Percentiles rank a stretch among this genome's conserved stretches.
These are phyloP conservation scores for Brachionus manjavacas DNA, from an alignment of 1,140 invertebrate genomes.

Conservation along the genomic window DNA sequence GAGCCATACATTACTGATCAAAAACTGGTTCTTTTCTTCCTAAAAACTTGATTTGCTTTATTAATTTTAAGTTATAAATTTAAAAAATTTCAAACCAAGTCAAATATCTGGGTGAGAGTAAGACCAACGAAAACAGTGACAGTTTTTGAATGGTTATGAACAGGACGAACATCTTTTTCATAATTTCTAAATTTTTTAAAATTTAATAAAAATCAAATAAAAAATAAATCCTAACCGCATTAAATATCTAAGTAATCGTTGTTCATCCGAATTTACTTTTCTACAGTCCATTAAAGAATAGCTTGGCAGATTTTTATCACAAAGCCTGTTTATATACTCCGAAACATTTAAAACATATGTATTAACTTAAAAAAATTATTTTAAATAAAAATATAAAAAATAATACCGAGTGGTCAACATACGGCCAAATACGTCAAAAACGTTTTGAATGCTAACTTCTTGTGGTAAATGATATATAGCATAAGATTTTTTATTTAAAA, in stretches of 20 bases:
- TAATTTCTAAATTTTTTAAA: conserved; percentile 45
- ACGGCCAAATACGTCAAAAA: not conserved
- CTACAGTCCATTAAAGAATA: conserved; percentile 5
- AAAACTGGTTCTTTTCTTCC: conserved; percentile 66
- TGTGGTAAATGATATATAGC: not conserved
- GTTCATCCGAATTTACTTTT: conserved; percentile 35
- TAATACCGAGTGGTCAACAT: not conserved
- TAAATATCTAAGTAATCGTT: not conserved
- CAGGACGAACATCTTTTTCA: conserved; percentile 47
- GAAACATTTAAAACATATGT: conserved; percentile 35
- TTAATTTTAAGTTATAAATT: not conserved
- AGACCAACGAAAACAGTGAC: conserved; percentile 49
- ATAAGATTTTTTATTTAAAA: not conserved
- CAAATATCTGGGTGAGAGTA: conserved; percentile 51
- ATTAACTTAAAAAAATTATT: not conserved
- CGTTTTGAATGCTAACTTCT: not conserved
- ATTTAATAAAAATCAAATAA: not conserved
- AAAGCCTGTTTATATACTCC: not conserved
- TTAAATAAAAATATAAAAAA: not conserved
- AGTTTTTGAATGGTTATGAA: conserved; percentile 46
- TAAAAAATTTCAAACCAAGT: conserved; percentile 46
- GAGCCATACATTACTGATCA: conserved; percentile 65
- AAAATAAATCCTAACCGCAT: not conserved
- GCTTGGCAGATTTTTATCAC: not conserved
- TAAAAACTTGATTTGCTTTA: conserved; percentile 44